Conservation (phyloP, 2,797 vertebrate genomes). For the Sebastes itinus region DNA sequence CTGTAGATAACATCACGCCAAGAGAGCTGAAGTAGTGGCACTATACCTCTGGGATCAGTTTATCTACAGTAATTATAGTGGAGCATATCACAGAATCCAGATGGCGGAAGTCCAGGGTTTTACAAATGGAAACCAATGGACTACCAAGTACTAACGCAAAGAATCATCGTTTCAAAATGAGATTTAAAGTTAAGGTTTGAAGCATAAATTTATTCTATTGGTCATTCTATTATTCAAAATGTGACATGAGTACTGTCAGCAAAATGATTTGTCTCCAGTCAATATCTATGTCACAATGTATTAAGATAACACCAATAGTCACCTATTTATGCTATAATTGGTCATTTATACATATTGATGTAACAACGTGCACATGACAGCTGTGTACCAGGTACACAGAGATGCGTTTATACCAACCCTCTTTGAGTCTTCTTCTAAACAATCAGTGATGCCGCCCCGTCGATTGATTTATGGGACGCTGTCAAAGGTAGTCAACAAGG, state of each 20-base stretch:
- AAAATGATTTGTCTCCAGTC: neutral
- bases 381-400: neutral
- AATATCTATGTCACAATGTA: neutral
- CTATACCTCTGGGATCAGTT: neutral
- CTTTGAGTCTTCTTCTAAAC: slow-evolving; percentile 3
- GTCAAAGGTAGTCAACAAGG: slow-evolving; percentile 55
- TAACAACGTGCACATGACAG: neutral
- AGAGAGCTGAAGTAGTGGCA: neutral
- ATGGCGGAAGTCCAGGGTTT: neutral
- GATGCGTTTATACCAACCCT: slow-evolving; percentile 5
- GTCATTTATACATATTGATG: neutral
- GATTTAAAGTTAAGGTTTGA: neutral
- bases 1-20: neutral
- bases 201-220: neutral
- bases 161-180: neutral
- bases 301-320: neutral
- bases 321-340: neutral
- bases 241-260: neutral
- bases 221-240: neutral
- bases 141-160: neutral
- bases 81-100: neutral
- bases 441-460: slow-evolving; percentile 11
- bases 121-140: neutral
- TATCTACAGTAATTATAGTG: neutral
- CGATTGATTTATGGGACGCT: slow-evolving; percentile 65